Conservation (phyloP, 2,888 invertebrate genomes). For the Neria commutata region DNA sequence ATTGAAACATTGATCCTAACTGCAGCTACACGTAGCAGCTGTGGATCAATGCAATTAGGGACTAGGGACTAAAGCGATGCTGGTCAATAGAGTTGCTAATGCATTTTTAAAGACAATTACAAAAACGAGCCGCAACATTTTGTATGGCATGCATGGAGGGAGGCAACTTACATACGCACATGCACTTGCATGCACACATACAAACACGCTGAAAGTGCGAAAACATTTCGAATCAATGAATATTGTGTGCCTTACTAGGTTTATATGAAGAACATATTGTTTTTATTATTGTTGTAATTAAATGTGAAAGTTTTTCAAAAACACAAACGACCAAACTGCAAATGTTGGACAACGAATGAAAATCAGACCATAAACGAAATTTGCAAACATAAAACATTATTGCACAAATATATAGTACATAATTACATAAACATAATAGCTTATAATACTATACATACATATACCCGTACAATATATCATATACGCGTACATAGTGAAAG, state of each 20-base stretch:
- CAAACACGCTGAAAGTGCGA: no score
- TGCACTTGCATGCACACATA: no score
- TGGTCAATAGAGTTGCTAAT: conserved; percentile 38
- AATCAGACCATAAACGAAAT: conserved; percentile 2
- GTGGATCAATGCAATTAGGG: background rate
- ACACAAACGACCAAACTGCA: background rate
- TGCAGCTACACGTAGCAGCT: background rate
- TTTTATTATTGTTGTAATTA: conserved; percentile 27
- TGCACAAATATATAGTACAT: conserved; percentile 36
- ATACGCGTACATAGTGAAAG: no score
- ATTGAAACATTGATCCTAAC: background rate
- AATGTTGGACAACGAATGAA: conserved; percentile 19
- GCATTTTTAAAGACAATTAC: conserved; percentile 1
- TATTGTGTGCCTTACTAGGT: conserved; percentile 60
- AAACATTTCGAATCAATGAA: conserved; percentile 40
- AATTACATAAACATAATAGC: no score
- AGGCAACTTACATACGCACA: no score
- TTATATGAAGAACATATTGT: conserved; percentile 49
- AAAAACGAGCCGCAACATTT: background rate
- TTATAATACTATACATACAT: no score
- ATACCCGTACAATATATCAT: no score
- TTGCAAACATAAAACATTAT: conserved; percentile 34
- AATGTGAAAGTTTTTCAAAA: conserved; percentile 8
- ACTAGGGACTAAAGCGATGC: conserved; percentile 39
- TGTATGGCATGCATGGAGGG: background rate